Conservation (phyloP, 2,113 vertebrate genomes). For the Proteles cristata region DNA sequence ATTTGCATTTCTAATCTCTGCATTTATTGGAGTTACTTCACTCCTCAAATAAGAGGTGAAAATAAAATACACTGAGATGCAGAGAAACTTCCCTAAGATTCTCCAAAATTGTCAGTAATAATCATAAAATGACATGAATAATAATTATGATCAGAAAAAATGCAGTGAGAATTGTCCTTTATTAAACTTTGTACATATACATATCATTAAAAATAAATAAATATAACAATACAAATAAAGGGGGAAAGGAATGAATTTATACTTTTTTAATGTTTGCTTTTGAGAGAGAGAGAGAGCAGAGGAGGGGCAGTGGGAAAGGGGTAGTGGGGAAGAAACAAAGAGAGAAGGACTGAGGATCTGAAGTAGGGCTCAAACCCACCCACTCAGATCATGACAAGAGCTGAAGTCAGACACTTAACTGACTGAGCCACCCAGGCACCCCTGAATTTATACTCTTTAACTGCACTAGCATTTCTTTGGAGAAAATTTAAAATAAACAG, state of each 20-base stretch:
- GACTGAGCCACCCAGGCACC: too few species aligned
- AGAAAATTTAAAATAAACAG: not conserved
- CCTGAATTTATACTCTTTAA: not conserved
- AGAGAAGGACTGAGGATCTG: too few species aligned
- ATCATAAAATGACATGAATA: not conserved
- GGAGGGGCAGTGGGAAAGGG: too few species aligned
- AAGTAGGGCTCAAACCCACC: too few species aligned
- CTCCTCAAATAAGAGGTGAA: not conserved
- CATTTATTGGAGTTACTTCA: not conserved
- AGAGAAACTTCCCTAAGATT: not conserved
- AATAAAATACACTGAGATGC: not conserved
- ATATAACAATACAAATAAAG: not conserved
- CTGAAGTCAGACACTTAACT: too few species aligned
- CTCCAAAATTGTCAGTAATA: not conserved
- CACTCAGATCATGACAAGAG: too few species aligned
- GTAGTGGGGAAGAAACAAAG: too few species aligned
- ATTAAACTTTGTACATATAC: not conserved
- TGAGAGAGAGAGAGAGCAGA: too few species aligned
- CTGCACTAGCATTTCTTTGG: not conserved
- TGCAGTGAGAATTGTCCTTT: not conserved
- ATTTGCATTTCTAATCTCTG: not conserved
- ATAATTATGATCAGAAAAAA: conserved; percentile 2
- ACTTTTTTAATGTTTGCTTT: not conserved
- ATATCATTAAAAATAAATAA: not conserved
- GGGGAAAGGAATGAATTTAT: not conserved